These are phyloP conservation scores for Drosophila bifasciata DNA, from an alignment of 1,140 invertebrate species.

Conservation along the genomic window DNA sequence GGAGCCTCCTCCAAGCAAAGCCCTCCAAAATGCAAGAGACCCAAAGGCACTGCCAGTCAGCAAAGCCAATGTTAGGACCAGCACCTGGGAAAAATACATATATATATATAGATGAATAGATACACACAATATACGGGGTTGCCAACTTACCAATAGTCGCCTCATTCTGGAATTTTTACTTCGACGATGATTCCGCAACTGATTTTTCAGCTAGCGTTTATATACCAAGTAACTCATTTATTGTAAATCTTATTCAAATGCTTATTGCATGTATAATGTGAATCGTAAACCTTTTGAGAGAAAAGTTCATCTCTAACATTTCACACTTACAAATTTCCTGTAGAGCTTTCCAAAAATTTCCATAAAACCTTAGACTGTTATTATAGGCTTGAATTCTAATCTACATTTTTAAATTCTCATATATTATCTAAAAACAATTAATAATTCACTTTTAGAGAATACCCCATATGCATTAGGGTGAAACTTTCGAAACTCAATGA, in stretches of 20 bases:
- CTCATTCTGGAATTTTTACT: constrained; percentile 22
- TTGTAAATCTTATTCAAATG: constrained; percentile 28
- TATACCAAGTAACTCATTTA: constrained; percentile 20
- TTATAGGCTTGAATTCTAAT: no score
- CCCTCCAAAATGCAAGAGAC: neutral
- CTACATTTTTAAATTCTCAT: no score
- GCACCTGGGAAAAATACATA: constrained; percentile 14
- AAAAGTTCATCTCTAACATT: no score
- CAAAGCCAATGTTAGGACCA: constrained; percentile 24
- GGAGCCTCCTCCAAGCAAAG: neutral
- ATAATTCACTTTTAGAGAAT: no score
- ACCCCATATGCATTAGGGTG: no score
- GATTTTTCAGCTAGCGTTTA: neutral
- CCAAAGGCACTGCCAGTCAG: constrained; percentile 18
- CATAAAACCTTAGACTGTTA: neutral
- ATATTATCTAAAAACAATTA: no score
- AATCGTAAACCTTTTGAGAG: neutral
- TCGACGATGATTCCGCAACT: constrained; percentile 2
- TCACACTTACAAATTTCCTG: no score
- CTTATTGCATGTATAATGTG: constrained; percentile 26
- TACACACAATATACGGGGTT: neutral
- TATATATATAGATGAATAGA: neutral
- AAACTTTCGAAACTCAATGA: no score
- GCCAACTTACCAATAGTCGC: constrained; percentile 33
- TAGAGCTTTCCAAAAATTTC: neutral